These are phyloP conservation scores for Anguilla obscura DNA, from an alignment of 2,797 vertebrate species.

Conservation along the genomic window DNA sequence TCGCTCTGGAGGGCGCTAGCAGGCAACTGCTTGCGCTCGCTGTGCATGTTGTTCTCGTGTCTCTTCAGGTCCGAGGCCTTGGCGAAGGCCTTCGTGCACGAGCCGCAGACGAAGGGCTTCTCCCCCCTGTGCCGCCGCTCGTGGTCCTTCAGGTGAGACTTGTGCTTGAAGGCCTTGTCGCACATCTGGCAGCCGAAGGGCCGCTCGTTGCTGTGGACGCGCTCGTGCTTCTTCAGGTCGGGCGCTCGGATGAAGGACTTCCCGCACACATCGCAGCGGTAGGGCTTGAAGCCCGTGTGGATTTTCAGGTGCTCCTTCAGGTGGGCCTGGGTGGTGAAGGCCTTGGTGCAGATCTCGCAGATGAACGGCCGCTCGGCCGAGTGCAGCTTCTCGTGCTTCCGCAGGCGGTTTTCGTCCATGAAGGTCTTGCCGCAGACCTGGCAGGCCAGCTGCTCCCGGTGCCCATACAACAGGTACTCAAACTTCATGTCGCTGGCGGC, in stretches of 20 bases:
- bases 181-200: slow-evolving; percentile 97
- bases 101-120: slow-evolving; percentile 95
- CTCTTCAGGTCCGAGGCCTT: slow-evolving; percentile 97
- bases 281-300: slow-evolving; percentile 95
- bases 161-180: slow-evolving; percentile 99
- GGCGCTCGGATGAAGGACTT: slow-evolving; percentile 97
- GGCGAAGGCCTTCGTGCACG: slow-evolving; percentile 97
- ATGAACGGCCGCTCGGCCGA: slow-evolving; percentile 93
- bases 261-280: slow-evolving; percentile 94
- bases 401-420: slow-evolving; percentile 82
- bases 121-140: slow-evolving; percentile 94
- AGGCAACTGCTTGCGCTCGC: slow-evolving; percentile 89
- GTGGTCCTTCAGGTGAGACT: slow-evolving; percentile 98
- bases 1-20: slow-evolving; percentile 90
- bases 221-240: slow-evolving; percentile 93
- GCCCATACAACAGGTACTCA: slow-evolving; percentile 90
- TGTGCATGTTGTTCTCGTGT: slow-evolving; percentile 99
- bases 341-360: slow-evolving; percentile 97
- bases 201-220: slow-evolving; percentile 96
- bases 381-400: slow-evolving; percentile 94
- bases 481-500: slow-evolving; percentile 92
- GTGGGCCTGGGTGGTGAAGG: slow-evolving; percentile 96
- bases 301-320: slow-evolving; percentile 98
- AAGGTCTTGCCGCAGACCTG: slow-evolving; percentile 93
- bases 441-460: slow-evolving; percentile 89